These are phyloP conservation scores for Orestias chungarensis DNA, from an alignment of 2,797 vertebrate genomes.

Conservation along the genomic window DNA sequence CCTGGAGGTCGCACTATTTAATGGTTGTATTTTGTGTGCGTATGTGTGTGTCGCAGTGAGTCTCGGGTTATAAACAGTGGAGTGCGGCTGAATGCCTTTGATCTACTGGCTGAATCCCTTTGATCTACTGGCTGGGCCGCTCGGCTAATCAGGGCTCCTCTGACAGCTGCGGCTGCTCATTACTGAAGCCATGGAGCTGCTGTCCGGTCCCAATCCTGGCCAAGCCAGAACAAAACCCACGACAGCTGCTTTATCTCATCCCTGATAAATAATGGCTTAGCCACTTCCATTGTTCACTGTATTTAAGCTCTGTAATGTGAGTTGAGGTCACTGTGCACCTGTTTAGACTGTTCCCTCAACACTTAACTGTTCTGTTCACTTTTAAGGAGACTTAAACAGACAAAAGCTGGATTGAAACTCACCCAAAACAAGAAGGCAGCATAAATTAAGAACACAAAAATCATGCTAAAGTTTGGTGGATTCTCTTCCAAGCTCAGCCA, in stretches of 20 bases:
- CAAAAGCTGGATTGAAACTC: too few relatives aligned
- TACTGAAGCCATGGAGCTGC: neutral
- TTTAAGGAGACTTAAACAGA: neutral
- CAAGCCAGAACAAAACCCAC: neutral
- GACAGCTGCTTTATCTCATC: neutral
- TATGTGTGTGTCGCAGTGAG: neutral
- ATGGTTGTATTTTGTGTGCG: neutral
- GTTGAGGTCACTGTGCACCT: neutral
- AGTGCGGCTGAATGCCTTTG: neutral
- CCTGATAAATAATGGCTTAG: neutral
- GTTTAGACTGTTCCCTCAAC: too few relatives aligned
- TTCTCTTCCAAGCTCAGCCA: neutral
- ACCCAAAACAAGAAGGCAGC: too few relatives aligned
- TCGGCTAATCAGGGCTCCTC: slow-evolving; percentile 15
- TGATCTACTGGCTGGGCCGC: neutral
- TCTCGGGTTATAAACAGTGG: neutral
- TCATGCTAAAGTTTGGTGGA: too few relatives aligned
- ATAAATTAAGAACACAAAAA: too few relatives aligned
- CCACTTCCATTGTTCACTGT: neutral
- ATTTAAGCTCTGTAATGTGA: neutral
- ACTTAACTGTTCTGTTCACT: neutral
- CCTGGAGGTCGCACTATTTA: neutral
- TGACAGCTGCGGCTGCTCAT: slow-evolving; percentile 23
- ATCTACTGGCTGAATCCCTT: neutral
- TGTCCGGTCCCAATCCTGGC: neutral